phyloP scores from a whole-genome alignment of 2,113 vertebrate species.

The Conger conger region DNA sequence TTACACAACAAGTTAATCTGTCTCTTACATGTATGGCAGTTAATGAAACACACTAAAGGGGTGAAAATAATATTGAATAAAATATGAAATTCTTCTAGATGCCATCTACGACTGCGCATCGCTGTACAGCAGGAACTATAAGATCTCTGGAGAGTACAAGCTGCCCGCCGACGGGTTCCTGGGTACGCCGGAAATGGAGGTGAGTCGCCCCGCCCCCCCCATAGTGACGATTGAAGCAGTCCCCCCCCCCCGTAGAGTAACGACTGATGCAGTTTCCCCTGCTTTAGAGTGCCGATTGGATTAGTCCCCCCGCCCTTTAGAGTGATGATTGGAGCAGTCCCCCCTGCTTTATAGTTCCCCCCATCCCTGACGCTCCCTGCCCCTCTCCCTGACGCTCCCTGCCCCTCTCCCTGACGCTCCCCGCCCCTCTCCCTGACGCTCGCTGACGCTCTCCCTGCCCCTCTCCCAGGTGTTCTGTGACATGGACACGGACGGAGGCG shows the following conservation, averaged over 20 bases:
- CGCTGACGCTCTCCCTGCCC: no score
- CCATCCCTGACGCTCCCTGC: no score
- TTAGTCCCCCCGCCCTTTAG: not conserved
- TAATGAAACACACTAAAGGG: no score
- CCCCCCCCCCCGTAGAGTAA: not conserved
- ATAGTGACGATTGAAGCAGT: not conserved
- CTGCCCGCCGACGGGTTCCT: conserved; percentile 90
- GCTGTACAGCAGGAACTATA: conserved; percentile 88
- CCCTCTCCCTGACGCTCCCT: no score
- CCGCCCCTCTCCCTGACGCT: no score
- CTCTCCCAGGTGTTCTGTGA: conserved; percentile 85
- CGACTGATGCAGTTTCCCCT: no score
- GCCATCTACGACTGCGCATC: conserved; percentile 94
- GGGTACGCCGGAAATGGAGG: conserved; percentile 86
- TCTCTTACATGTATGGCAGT: conserved; percentile 26
- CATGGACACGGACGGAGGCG: conserved; percentile 90
- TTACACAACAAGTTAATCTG: conserved; percentile 34
- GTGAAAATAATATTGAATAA: not conserved
- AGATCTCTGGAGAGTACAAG: conserved; percentile 91
- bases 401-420: not conserved
- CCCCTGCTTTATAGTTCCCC: not conserved
- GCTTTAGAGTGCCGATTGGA: not conserved
- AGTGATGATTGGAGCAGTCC: not conserved
- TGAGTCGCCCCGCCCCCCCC: conserved; percentile 60
- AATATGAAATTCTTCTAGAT: conserved; percentile 64